A percentile compares a stretch with the other conserved stretches of the same genome.
These are phyloP conservation scores for Nyctalus aviator DNA, from an alignment of 2,797 vertebrate genomes.

Conservation along the genomic window DNA sequence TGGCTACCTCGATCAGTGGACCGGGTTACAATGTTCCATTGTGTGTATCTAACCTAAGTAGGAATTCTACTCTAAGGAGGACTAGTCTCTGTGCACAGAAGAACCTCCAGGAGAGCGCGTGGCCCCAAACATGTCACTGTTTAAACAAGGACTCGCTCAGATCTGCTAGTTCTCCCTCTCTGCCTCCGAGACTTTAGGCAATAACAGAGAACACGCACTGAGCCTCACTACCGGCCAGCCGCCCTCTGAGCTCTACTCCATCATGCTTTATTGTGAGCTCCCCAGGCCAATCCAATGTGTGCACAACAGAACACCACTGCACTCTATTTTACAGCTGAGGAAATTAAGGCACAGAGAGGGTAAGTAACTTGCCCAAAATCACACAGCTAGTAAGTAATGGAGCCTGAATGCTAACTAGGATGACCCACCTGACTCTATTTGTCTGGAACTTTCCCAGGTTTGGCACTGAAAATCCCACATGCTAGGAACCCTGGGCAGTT, in stretches of 20 bases:
- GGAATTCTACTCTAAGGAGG: not conserved
- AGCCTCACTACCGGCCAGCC: too few relatives aligned
- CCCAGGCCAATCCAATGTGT: not conserved
- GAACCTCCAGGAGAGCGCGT: not conserved
- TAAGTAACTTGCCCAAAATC: not conserved
- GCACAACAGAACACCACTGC: not conserved
- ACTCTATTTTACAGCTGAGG: not conserved
- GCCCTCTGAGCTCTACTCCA: not conserved
- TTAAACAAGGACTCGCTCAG: not conserved
- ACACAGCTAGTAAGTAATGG: not conserved
- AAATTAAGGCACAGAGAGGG: not conserved
- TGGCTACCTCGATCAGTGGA: not conserved
- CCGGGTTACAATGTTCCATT: not conserved
- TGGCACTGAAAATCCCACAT: not conserved
- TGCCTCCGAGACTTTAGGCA: not conserved
- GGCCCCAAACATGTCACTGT: not conserved
- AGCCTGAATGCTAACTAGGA: not conserved
- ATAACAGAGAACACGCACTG: rapidly evolving
- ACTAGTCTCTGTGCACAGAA: not conserved
- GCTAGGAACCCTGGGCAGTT: not conserved
- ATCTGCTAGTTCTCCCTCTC: not conserved
- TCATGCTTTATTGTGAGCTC: not conserved
- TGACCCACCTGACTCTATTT: too few relatives aligned
- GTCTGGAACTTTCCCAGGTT: not conserved
- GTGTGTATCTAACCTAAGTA: not conserved